These are phyloP conservation scores for Pterostichus madidus DNA, from an alignment of 2,888 invertebrate genomes.

Conservation along the genomic window DNA sequence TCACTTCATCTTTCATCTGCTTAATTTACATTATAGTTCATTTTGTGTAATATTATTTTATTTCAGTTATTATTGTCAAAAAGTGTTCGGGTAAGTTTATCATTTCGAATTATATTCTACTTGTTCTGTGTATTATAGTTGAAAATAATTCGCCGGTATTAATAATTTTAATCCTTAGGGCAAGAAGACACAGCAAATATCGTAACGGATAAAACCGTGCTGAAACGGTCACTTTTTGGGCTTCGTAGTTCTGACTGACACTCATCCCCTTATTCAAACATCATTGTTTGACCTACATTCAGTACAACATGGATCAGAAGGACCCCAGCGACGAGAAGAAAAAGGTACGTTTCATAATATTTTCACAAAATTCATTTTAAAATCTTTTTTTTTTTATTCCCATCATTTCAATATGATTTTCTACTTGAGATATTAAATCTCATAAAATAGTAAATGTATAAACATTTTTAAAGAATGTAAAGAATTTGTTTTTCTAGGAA, in stretches of 20 bases:
- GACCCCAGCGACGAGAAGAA: slow-evolving; percentile 37
- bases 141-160: slow-evolving; percentile 15
- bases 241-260: slow-evolving; percentile 35
- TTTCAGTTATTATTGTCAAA: slow-evolving; percentile 46
- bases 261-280: slow-evolving; percentile 30
- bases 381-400: no score
- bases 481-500: slow-evolving; percentile 71
- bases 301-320: slow-evolving; percentile 56
- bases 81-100: slow-evolving; percentile 42
- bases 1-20: slow-evolving; percentile 21
- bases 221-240: slow-evolving; percentile 48
- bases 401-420: no score
- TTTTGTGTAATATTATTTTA: slow-evolving; percentile 14
- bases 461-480: no score
- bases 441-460: neutral
- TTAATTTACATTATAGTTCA: slow-evolving; percentile 36
- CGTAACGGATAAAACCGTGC: slow-evolving; percentile 61
- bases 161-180: slow-evolving; percentile 62
- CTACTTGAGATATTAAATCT: neutral
- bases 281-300: slow-evolving; percentile 60
- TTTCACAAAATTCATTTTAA: neutral
- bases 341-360: slow-evolving; percentile 35
- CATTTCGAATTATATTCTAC: slow-evolving; percentile 17
- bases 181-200: slow-evolving; percentile 49
- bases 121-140: slow-evolving; percentile 23